phyloP scores from a whole-genome alignment of 2,797 vertebrate species.

The Crenuchus spilurus region DNA sequence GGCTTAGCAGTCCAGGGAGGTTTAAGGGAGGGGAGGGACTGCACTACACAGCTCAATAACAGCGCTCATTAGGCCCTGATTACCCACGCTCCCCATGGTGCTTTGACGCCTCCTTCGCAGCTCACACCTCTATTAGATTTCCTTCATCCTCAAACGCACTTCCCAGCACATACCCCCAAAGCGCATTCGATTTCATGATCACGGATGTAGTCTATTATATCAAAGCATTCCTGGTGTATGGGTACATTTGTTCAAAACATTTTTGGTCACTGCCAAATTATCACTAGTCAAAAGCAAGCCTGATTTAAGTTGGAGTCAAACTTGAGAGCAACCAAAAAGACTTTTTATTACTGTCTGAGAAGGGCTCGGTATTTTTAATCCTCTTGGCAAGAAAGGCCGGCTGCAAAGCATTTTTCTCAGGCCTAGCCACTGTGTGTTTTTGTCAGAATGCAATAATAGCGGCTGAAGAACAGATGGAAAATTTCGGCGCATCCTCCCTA shows the following conservation, averaged over 20 bases:
- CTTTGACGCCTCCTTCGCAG: not conserved
- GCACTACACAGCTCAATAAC: slow-evolving; percentile 33
- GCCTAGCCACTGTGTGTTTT: slow-evolving; percentile 23
- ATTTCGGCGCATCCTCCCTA: slow-evolving; percentile 74
- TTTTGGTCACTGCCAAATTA: slow-evolving; percentile 64
- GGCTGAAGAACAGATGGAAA: slow-evolving; percentile 83
- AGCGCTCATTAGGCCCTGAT: slow-evolving; percentile 40
- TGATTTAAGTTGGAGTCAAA: slow-evolving; percentile 64
- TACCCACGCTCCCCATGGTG: slow-evolving; percentile 27
- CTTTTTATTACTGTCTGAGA: slow-evolving; percentile 70
- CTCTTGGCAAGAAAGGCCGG: slow-evolving; percentile 63
- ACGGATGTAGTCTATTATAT: slow-evolving; percentile 38
- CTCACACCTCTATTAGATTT: slow-evolving; percentile 35
- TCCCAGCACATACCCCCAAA: not conserved
- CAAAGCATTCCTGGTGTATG: slow-evolving; percentile 44
- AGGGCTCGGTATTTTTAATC: slow-evolving; percentile 65
- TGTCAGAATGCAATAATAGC: slow-evolving; percentile 74
- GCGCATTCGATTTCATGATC: slow-evolving; percentile 27
- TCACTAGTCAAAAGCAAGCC: slow-evolving; percentile 66
- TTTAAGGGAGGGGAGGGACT: slow-evolving; percentile 5
- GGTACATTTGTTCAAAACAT: slow-evolving; percentile 50
- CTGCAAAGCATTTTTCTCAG: slow-evolving; percentile 56
- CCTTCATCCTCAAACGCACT: slow-evolving; percentile 18
- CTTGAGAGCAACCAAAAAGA: slow-evolving; percentile 51
- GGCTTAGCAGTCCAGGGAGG: not conserved